Conservation (phyloP, 2,113 vertebrate genomes). For the Nerophis ophidion region DNA sequence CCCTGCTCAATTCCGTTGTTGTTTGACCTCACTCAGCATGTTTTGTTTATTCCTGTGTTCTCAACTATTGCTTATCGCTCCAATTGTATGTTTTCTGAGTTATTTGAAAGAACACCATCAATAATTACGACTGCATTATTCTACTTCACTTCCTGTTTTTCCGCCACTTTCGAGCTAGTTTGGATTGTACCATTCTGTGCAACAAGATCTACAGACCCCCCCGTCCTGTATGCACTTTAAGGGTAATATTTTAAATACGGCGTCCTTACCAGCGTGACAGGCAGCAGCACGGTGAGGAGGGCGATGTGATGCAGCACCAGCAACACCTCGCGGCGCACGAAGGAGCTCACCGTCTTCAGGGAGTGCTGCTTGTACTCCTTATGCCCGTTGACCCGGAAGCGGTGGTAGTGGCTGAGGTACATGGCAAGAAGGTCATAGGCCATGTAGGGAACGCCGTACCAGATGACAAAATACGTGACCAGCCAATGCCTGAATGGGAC, state of each 20-base stretch:
- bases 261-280: slow-evolving; percentile 81
- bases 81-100: too few relatives aligned
- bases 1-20: too few relatives aligned
- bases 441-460: slow-evolving; percentile 93
- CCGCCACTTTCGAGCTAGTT: slow-evolving; percentile 2
- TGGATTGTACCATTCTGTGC: not conserved
- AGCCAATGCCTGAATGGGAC: slow-evolving; percentile 83
- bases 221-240: not conserved
- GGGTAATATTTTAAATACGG: too few relatives aligned
- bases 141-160: slow-evolving; percentile 16
- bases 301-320: slow-evolving; percentile 90
- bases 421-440: slow-evolving; percentile 89
- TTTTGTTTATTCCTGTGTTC: too few relatives aligned
- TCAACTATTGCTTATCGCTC: too few relatives aligned
- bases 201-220: too few relatives aligned
- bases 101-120: slow-evolving; percentile 13
- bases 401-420: slow-evolving; percentile 94
- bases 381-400: slow-evolving; percentile 72
- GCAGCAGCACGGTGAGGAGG: slow-evolving; percentile 85
- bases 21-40: too few relatives aligned
- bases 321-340: slow-evolving; percentile 83
- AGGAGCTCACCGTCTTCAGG: slow-evolving; percentile 72
- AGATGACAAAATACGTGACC: slow-evolving; percentile 81
- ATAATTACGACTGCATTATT: slow-evolving; percentile 14
- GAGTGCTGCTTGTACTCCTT: slow-evolving; percentile 73